Evolutionary conservation across 2,797 vertebrate species (phyloP).

Genomic region (Tragelaphus eurycerus): DNA sequence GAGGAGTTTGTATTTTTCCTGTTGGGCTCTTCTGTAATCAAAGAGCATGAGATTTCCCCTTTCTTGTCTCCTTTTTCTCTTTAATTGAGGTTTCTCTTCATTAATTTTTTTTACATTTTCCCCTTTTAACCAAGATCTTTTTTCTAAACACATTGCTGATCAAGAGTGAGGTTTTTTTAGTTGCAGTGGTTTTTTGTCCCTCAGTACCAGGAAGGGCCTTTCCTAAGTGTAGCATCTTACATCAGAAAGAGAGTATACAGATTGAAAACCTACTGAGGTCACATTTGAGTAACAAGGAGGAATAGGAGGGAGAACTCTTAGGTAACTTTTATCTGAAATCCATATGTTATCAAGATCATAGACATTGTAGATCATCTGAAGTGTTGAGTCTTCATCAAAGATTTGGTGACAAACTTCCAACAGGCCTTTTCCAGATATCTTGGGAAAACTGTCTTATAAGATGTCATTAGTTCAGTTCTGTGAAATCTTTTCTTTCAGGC

Average conservation of each 20-base stretch:
- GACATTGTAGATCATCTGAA: neutral
- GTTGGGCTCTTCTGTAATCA: neutral
- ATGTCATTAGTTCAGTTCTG: neutral
- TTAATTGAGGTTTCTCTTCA: neutral
- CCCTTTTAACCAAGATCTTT: neutral
- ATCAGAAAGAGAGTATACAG: neutral
- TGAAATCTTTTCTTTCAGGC: neutral
- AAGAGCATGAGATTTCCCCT: neutral
- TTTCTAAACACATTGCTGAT: neutral
- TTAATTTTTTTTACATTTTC: neutral
- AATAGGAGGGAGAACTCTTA: neutral
- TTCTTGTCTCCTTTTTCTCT: neutral
- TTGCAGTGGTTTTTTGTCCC: neutral
- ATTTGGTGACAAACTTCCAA: neutral
- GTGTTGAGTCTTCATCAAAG: neutral
- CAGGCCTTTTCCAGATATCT: neutral
- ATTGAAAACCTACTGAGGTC: neutral
- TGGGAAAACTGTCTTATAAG: neutral
- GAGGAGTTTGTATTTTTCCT: neutral
- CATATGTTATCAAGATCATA: neutral
- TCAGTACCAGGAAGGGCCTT: neutral
- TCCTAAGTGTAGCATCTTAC: neutral
- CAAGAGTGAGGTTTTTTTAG: neutral
- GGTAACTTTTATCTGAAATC: neutral
- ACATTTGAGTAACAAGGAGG: neutral